Evolutionary conservation across 1,140 invertebrate species (phyloP).

Genomic region (Lineus longissimus): DNA sequence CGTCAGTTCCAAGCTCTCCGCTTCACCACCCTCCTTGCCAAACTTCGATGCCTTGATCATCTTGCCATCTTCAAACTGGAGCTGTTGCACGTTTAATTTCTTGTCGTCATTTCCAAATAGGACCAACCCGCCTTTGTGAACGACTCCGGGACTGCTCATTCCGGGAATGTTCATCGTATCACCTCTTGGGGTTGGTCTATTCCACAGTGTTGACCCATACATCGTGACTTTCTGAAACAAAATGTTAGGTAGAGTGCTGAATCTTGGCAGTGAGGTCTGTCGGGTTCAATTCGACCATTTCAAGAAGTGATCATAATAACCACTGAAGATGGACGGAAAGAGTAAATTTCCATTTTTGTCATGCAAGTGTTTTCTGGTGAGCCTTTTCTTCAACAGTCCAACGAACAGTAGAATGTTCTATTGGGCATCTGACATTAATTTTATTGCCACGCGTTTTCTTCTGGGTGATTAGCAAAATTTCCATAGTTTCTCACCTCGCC

Average conservation of each 20-base stretch:
- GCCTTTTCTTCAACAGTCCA: no score
- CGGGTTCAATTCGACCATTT: no score
- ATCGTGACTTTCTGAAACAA: slow-evolving; percentile 55
- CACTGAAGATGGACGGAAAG: no score
- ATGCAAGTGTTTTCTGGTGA: no score
- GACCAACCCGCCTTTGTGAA: slow-evolving; percentile 77
- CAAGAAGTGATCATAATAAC: no score
- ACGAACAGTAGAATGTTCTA: no score
- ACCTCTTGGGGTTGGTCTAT: slow-evolving; percentile 60
- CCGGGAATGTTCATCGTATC: slow-evolving; percentile 63
- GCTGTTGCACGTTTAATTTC: slow-evolving; percentile 65
- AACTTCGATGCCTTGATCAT: slow-evolving; percentile 81
- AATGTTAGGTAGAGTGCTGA: background rate
- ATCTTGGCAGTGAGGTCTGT: no score
- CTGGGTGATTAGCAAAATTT: no score
- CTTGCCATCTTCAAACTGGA: slow-evolving; percentile 67
- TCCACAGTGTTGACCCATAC: slow-evolving; percentile 77
- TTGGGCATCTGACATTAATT: no score
- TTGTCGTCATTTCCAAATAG: slow-evolving; percentile 71
- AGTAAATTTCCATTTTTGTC: no score
- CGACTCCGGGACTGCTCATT: slow-evolving; percentile 61
- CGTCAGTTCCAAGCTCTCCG: slow-evolving; percentile 65
- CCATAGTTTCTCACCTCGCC: slow-evolving; percentile 46
- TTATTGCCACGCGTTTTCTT: no score
- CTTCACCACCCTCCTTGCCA: slow-evolving; percentile 61